Evolutionary conservation across 2,113 vertebrate species (phyloP), one percentile per base, ranked within the genome.

Genomic region (Myotis yumanensis): DNA sequence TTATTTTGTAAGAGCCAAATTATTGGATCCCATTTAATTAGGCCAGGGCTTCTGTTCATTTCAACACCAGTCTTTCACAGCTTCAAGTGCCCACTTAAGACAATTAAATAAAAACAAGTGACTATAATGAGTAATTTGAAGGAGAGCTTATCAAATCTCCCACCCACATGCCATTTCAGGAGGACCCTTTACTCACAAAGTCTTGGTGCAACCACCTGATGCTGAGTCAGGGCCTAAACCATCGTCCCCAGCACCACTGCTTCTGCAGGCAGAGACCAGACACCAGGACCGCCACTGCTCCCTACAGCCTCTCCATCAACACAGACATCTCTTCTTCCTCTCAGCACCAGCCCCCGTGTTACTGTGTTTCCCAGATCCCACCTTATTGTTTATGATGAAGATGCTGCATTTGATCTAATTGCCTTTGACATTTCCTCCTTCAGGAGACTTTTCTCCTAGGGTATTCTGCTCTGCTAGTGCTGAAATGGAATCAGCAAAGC

Each of bases 181-280:
- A 52, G 54, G 91, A 48, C 11, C 4, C 28, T 80, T 35, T 37
- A 83, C 87, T 97, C 81, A 59, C 52, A 93, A 37, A 91, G 95
- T 89, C 86, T 92, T 17, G 79, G 92, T 85, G 90, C 97, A 91
- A 97, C 86, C 68, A n/a, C 66, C 89, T 18, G 80, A 98, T 92
- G 95, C 89, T n/a, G 91, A 89, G 89, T 97, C 86, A 91, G 48
- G 71, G 85, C 94, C 86, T 59, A 96, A 94, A 97, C 96, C 89
- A 54, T 54, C 95, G 81, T 93, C 92, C 90, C 95, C 97, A 95
- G 96, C 97, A 71, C 96, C 97, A 97, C 95, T 43, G 57, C 95
- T 59, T 96, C 90, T 96, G 95, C 96, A 98, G 97, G 96, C 97
- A 94, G 28, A 94, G 95, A 97, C 97, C 97, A 97, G 98, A 98